These are phyloP conservation scores for Catocala sponsa DNA, from an alignment of 2,888 invertebrate genomes.

Conservation along the genomic window DNA sequence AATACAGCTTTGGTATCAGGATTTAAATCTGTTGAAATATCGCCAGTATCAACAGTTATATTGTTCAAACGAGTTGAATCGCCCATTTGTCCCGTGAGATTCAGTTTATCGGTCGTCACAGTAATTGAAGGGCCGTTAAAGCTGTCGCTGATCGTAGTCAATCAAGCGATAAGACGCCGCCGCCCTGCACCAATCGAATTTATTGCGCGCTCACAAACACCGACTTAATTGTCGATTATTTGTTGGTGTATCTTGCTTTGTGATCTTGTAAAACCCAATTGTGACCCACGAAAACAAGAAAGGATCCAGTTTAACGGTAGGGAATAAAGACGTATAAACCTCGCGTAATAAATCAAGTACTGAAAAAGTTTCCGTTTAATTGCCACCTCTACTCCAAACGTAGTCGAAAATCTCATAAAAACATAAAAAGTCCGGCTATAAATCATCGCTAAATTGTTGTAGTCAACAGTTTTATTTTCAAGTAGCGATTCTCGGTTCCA, in stretches of 20 bases:
- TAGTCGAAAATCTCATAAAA: constrained; percentile 23
- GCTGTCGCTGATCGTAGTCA: constrained; percentile 51
- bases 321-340: constrained; percentile 11
- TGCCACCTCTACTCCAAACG: constrained; percentile 10
- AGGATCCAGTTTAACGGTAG: constrained; percentile 1
- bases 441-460: constrained; percentile 31
- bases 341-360: background rate
- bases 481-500: constrained; percentile 27
- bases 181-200: constrained; percentile 27
- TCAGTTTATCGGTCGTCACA: constrained; percentile 54
- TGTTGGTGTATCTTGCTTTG: constrained; percentile 20
- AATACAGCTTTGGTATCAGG: background rate
- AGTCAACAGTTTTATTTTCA: constrained; percentile 36
- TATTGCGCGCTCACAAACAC: constrained; percentile 27
- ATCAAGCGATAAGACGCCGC: constrained; percentile 52
- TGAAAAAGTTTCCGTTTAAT: constrained; percentile 18
- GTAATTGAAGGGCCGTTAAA: constrained; percentile 60
- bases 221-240: constrained; percentile 44
- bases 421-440: constrained; percentile 28
- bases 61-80: constrained; percentile 34
- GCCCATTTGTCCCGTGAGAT: constrained; percentile 50
- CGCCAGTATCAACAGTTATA: constrained; percentile 29
- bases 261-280: constrained; percentile 9
- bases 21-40: constrained; percentile 19
- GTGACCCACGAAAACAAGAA: constrained; percentile 2